Evolutionary conservation across 2,113 vertebrate species (phyloP), one percentile per base, ranked within the genome.

Genomic region (Riparia riparia): DNA sequence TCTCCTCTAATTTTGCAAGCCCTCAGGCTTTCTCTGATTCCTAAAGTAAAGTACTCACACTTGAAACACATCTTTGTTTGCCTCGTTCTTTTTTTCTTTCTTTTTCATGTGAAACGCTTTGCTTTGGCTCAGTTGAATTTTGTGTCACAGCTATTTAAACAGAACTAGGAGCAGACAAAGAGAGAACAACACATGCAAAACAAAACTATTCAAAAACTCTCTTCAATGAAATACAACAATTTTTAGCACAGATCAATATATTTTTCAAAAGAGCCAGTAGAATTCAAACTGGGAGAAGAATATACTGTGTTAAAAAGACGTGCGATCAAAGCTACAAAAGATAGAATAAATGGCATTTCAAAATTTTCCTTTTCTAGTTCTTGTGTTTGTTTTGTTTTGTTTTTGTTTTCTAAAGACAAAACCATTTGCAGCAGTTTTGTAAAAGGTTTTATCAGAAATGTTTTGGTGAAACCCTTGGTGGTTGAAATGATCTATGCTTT

Each of bases 51-150:
- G 83, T 86, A 14, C 87, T 94, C 76, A 14, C 69, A 74, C 83
- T 87, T 97, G 93, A 97, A 96, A 69, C 72, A 83, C 87, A 93
- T 89, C 93, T 95, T 96, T 92, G 95, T 91, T 96, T 93, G 44
- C 79, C 87, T 70, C 69, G 2, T 47, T 91, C 86, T 86, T 94
- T 56, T 82, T 93, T 90, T 51, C 76, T 73, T 89, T 80, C 83
- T 92, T 88, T 93, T 93, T 77, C 73, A 45, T 84, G 88, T 89
- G 54, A 89, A 96, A 50, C 5, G 20, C 28, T 79, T 96, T 94
- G 93, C 82, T 61, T 37, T 66, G 80, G 49, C 31, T 86, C 80
- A 72, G 91, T 51, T 76, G 49, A 68, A 31, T 93, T 88, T 95
- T 58, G 25, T 92, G 29, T 78, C 77, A 80, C 51, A 92, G 68